Evolutionary conservation across 2,888 invertebrate genomes (phyloP).

Genomic region (Aphidius colemani): DNA sequence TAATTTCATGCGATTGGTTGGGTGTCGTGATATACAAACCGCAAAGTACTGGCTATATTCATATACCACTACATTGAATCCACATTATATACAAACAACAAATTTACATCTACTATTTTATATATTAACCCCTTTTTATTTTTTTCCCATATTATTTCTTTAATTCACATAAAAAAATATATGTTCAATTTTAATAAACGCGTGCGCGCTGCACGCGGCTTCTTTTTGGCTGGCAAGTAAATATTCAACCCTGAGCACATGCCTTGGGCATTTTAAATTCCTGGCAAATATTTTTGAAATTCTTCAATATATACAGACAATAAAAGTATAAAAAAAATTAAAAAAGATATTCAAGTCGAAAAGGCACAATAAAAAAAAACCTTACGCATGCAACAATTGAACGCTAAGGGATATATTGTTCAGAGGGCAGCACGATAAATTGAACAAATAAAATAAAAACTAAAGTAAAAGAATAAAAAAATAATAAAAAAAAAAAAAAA

Average conservation of each 20-base stretch:
- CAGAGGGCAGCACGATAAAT: background rate
- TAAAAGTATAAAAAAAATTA: no score
- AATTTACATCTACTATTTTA: background rate
- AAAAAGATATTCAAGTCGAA: no score
- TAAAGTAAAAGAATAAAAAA: constrained; percentile 11
- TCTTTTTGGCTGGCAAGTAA: constrained; percentile 18
- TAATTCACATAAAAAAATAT: no score
- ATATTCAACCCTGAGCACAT: constrained; percentile 4
- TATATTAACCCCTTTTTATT: background rate
- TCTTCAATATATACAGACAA: background rate
- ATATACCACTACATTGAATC: constrained; percentile 13
- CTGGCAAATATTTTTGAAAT: constrained; percentile 20
- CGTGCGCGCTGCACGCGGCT: constrained; percentile 22
- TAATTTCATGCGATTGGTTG: constrained; percentile 48
- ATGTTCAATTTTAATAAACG: constrained; percentile 26
- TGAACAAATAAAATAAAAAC: background rate
- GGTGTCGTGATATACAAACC: constrained; percentile 41
- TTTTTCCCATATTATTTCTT: no score
- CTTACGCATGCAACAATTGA: constrained; percentile 1
- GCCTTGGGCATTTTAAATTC: constrained; percentile 24
- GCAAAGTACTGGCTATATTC: constrained; percentile 5
- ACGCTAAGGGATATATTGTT: background rate
- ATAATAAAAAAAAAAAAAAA: constrained; percentile 16
- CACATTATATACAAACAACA: constrained; percentile 5
- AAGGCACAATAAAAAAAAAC: background rate